Evolutionary conservation across 2,113 vertebrate species (phyloP), one percentile per base, ranked within the genome.

Genomic region (Neodontobutis hainanensis): DNA sequence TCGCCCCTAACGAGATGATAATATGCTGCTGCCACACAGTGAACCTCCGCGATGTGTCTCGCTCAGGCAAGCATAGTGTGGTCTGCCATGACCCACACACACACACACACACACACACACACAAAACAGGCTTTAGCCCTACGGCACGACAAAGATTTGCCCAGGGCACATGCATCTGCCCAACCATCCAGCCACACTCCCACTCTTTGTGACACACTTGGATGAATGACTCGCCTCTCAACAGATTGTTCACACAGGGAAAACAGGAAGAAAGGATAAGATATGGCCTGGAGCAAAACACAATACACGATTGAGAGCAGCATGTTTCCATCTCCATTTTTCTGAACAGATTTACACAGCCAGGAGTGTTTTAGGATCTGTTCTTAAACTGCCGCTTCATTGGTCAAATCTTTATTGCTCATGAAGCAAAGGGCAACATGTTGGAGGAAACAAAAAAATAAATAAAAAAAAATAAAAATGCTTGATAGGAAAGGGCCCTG

Each of bases 1-100:
- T 82, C 56, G 36, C 71, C 70, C 77, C 79, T 90, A 92, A 89
- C 82, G 10, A 91, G 88, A 82, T 85, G 88, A 87, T 87, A 86
- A 92, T 87, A 80, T 72, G 70, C 73, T 77, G 74, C 78, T 60
- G 80, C 67, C 67, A 62, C 85, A 78, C 78, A 82, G 58, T 58
- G 72, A 84, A 82, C 67, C 55, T 62, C 71, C 69, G 34, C 65
- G 76, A 73, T 77, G 77, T 73, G 63, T 51, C 75, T 65, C 72
- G 38, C 83, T 85, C 75, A 53, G 32, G 8, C 38, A 40, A 40
- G 51, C 71, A 19, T 35, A 57, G 61, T 57, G 73, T 60, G 61
- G 73, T 77, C 70, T 70, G 66, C 73, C 62, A 75, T 5, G 5
- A 43, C 27, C 42, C 6, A 6, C 32, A 52, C 49, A 63, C 65